phyloP scores from a whole-genome alignment of 1,140 invertebrate genomes.

The Nautilus pompilius region DNA sequence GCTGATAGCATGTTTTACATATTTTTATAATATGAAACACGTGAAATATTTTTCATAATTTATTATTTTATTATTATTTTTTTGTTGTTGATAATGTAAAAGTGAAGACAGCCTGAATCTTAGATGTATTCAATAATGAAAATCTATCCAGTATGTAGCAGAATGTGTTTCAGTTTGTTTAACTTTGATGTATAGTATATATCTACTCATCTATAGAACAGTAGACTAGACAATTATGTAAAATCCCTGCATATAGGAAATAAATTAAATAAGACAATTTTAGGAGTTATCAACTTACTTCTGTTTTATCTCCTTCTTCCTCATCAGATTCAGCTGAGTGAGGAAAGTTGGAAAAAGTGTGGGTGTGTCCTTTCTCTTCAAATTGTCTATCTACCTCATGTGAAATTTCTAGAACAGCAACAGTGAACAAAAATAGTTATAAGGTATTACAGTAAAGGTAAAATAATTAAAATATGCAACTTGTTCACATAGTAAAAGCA shows the following conservation, averaged over 20 bases:
- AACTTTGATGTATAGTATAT: too few species aligned
- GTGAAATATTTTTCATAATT: too few species aligned
- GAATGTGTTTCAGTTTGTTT: too few species aligned
- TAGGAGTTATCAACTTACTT: constrained; percentile 23
- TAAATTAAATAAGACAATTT: neutral
- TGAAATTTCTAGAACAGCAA: constrained; percentile 25
- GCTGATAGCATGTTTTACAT: too few species aligned
- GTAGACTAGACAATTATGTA: constrained; percentile 1
- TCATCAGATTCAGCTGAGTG: constrained; percentile 46
- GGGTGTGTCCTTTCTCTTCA: constrained; percentile 36
- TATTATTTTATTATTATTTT: too few species aligned
- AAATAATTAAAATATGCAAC: neutral
- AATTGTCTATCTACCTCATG: constrained; percentile 12
- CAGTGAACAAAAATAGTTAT: neutral
- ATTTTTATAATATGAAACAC: too few species aligned
- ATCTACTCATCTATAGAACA: too few species aligned
- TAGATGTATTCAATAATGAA: too few species aligned
- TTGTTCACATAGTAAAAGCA: neutral
- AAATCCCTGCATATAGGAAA: constrained; percentile 1
- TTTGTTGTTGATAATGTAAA: too few species aligned
- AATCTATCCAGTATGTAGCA: too few species aligned
- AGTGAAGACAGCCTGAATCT: too few species aligned
- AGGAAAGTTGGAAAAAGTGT: constrained; percentile 51
- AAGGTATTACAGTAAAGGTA: too few species aligned
- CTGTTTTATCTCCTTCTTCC: constrained; percentile 37